Percentiles rank a stretch among this genome's conserved stretches.
Evolutionary conservation across 1,140 invertebrate species (phyloP).

Genomic region (Seison nebaliae): DNA sequence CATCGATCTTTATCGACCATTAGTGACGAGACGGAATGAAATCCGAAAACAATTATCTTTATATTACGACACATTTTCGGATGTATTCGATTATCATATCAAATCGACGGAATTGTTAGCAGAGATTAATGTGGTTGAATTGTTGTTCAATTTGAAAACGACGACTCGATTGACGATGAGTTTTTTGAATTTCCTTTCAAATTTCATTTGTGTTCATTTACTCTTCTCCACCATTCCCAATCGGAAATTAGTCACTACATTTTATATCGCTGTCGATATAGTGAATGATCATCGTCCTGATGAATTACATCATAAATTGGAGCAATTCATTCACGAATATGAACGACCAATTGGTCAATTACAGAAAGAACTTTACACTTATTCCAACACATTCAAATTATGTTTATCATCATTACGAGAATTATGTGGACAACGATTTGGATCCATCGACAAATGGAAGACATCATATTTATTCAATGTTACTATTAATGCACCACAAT

Average conservation of each 20-base stretch:
- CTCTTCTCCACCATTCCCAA: conserved; percentile 81
- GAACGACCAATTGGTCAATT: conserved; percentile 79
- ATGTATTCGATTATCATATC: conserved; percentile 89
- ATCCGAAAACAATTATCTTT: conserved; percentile 81
- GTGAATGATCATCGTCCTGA: conserved; percentile 62
- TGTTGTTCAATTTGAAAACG: conserved; percentile 71
- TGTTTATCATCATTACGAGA: conserved; percentile 4
- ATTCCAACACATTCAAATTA: conserved; percentile 27
- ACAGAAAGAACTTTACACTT: conserved; percentile 79
- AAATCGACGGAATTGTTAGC: too few relatives aligned
- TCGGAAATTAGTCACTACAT: conserved; percentile 77
- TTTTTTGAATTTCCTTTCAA: not conserved
- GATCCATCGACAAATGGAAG: conserved; percentile 2
- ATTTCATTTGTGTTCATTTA: conserved; percentile 36
- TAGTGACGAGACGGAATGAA: conserved; percentile 43
- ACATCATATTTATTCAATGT: conserved; percentile 42
- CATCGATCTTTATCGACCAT: too few relatives aligned
- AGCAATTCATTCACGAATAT: conserved; percentile 90
- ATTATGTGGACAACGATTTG: conserved; percentile 7
- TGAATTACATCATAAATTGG: conserved; percentile 64
- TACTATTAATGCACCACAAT: conserved; percentile 59
- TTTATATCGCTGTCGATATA: conserved; percentile 88
- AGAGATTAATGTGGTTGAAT: too few relatives aligned
- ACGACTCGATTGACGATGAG: conserved; percentile 28
- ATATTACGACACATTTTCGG: conserved; percentile 99